Evolutionary conservation across 2,888 invertebrate genomes (phyloP), one percentile per base, ranked within the genome.

Genomic region (Micropterix aruncella): DNA sequence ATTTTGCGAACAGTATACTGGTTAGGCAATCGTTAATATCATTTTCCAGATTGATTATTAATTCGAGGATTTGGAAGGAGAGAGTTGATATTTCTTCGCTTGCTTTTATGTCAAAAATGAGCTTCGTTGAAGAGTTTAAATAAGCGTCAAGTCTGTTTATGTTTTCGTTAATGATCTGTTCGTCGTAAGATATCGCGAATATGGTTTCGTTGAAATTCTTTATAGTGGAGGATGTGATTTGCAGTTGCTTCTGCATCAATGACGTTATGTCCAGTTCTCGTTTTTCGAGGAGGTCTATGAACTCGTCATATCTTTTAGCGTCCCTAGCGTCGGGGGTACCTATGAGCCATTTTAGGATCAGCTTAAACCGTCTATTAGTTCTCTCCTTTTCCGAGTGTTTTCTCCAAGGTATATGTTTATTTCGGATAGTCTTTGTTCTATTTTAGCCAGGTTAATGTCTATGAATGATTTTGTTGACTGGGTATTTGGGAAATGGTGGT

Each of bases 291-390:
- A 38, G 40, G 37, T 55, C 45, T 4, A 56, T 56, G 42, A 55
- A 56, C 40, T 55, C 47, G 7, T 55, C 51, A 15, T 55, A 55
- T 3, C 45, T 44, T 47, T 52, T 48, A 1, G 55, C 53, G 40
- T 55, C 53, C 46, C 50, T 52, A 1, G 56, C 53, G 38, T 56
- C 54, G 1, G 55, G 55, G 16, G 55, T 56, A 15, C 54, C 54
- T 9, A 55, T 54, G 0, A 56, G 51, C 47, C 51, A 55, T 53
- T 55, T 55, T 2, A 55, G 39, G 4, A 56, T 37, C 53, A 48
- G 38, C 56, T 51, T 12, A 56, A 37, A 5, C 52, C 56, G 19
- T 56, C 53, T 9, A 55, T 15, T 1, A 54, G 19, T 52, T 56
- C 54, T 14, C 54, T 41, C 48, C 54, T 55, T 2, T 38, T 18